These are phyloP conservation scores for Alosa sapidissima DNA, from an alignment of 2,797 vertebrate species.

Conservation along the genomic window DNA sequence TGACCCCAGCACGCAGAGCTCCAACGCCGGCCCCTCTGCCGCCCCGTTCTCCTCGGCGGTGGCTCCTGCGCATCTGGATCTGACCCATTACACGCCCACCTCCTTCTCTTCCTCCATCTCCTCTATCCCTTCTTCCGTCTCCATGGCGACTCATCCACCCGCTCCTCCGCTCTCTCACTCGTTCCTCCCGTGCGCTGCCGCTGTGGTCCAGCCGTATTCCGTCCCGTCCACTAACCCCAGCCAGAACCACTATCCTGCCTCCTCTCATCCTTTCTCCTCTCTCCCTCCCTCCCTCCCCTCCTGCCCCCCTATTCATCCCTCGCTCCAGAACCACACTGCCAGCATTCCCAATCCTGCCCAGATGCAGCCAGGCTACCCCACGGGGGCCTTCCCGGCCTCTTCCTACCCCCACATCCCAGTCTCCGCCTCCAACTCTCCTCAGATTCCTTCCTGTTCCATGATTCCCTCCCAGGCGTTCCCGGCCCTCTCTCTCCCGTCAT, in stretches of 20 bases:
- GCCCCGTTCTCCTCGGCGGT: conserved; percentile 19
- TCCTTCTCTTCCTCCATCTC: conserved; percentile 27
- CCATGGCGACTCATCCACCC: conserved; percentile 28
- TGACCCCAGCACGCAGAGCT: conserved; percentile 16
- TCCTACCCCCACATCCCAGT: conserved; percentile 49
- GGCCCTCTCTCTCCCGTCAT: conserved; percentile 42
- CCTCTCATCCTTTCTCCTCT: conserved; percentile 59
- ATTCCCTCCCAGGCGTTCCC: conserved; percentile 35
- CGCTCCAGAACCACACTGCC: conserved; percentile 63
- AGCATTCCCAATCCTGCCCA: conserved; percentile 65
- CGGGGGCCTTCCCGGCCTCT: conserved; percentile 54
- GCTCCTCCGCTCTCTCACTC: conserved; percentile 38
- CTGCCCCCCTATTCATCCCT: conserved; percentile 57
- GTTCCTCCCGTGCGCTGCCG: conserved; percentile 6
- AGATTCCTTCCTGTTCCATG: conserved; percentile 54
- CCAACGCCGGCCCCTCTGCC: conserved; percentile 13
- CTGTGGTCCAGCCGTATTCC: conserved; percentile 32
- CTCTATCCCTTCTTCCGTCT: conserved; percentile 36
- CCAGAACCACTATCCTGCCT: conserved; percentile 27
- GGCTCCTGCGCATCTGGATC: conserved; percentile 36
- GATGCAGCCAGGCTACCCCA: conserved; percentile 57
- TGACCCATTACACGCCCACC: conserved; percentile 21
- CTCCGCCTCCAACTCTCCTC: conserved; percentile 53
- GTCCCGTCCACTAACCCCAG: conserved; percentile 37
- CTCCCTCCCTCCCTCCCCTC: conserved; percentile 35